phyloP scores from a whole-genome alignment of 1,140 invertebrate species.

The Drosophila seguyi region DNA sequence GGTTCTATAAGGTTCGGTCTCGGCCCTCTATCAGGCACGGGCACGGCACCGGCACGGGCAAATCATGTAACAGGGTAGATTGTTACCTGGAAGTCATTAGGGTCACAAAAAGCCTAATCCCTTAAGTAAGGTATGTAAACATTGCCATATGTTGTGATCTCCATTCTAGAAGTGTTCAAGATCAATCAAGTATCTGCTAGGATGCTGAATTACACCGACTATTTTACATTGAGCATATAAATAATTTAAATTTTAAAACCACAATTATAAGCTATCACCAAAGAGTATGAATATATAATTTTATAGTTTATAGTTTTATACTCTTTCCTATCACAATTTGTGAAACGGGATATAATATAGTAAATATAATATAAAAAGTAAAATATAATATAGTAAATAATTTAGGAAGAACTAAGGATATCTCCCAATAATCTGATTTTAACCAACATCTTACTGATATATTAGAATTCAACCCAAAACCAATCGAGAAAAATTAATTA shows the following conservation, averaged over 20 bases:
- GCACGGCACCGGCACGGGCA: conserved; percentile 30
- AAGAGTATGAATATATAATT: too few relatives aligned
- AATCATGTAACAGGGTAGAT: conserved; percentile 65
- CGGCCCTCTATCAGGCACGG: conserved; percentile 28
- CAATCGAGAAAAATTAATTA: too few relatives aligned
- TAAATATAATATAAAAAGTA: too few relatives aligned
- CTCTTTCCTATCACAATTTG: too few relatives aligned
- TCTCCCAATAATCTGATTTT: too few relatives aligned
- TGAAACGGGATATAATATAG: too few relatives aligned
- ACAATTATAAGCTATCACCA: too few relatives aligned
- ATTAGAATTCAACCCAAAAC: too few relatives aligned
- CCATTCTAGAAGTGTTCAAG: conserved; percentile 1
- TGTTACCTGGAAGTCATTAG: conserved; percentile 81
- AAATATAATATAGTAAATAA: too few relatives aligned
- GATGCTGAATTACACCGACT: neutral
- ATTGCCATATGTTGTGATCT: conserved; percentile 20
- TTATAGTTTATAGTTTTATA: too few relatives aligned
- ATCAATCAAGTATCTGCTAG: conserved; percentile 8
- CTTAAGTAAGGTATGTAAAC: conserved; percentile 32
- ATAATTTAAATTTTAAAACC: neutral
- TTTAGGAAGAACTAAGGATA: too few relatives aligned
- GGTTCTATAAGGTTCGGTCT: conserved; percentile 24
- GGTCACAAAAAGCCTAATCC: conserved; percentile 51
- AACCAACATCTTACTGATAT: too few relatives aligned
- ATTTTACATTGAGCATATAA: neutral